phyloP scores from a whole-genome alignment of 2,888 invertebrate species.

The Furcula furcula region DNA sequence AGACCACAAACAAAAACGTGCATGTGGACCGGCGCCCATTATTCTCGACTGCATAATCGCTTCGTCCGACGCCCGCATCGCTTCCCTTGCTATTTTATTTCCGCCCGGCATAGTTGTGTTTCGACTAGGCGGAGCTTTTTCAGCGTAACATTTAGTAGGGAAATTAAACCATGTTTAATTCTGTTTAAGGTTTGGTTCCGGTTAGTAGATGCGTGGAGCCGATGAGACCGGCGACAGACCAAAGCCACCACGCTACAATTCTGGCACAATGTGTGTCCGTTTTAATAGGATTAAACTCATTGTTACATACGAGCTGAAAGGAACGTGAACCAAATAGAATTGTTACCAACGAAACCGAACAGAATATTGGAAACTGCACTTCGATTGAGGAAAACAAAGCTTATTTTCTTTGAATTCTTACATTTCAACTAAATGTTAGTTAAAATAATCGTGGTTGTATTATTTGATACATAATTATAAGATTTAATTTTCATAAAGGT shows the following conservation, averaged over 20 bases:
- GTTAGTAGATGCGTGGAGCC: conserved; percentile 60
- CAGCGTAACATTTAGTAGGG: conserved; percentile 54
- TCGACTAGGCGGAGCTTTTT: conserved; percentile 75
- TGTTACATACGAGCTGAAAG: conserved; percentile 73
- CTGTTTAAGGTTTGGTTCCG: conserved; percentile 77
- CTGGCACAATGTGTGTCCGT: conserved; percentile 75
- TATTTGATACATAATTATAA: no score
- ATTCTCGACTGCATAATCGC: conserved; percentile 82
- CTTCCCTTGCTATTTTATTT: conserved; percentile 80
- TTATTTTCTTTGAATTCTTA: conserved; percentile 22
- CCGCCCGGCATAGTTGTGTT: conserved; percentile 76
- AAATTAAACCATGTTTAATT: conserved; percentile 80
- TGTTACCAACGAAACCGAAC: conserved; percentile 59
- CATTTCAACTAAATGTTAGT: no score
- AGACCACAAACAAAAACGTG: conserved; percentile 82
- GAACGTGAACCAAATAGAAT: conserved; percentile 66
- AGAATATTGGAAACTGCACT: conserved; percentile 37
- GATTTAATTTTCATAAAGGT: no score
- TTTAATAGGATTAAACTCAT: conserved; percentile 80
- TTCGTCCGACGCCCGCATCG: conserved; percentile 81
- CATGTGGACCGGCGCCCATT: conserved; percentile 80
- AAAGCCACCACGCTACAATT: conserved; percentile 75
- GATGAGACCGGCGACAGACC: conserved; percentile 75
- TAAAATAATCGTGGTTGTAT: no score
- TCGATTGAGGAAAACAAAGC: conserved; percentile 27